Evolutionary conservation across 2,113 vertebrate genomes (phyloP), one percentile per base, ranked within the genome.

Genomic region (Pterocles orientalis): DNA sequence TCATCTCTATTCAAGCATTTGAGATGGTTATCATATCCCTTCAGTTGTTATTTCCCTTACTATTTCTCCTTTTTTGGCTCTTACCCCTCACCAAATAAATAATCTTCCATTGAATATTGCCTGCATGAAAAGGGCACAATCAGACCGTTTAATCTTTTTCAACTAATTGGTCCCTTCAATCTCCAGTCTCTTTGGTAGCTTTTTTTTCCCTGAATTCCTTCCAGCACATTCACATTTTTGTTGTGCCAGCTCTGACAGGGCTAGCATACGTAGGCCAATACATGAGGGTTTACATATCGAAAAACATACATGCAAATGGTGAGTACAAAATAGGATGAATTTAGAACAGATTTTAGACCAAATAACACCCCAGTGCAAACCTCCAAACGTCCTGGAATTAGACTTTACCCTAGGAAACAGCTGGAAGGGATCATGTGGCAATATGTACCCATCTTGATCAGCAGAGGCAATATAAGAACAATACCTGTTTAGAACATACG

Each of bases 91-190:
- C 25, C 73, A 88, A 51, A 86, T 29, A 89, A 28, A 92, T 83
- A 64, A 81, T 89, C 56, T 90, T 86, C 69, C 2, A 2, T 29
- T 86, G 60, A 88, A 86, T 94, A 91, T 78, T 88, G 72, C 33
- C 54, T 91, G 64, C 20, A 79, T 86, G 60, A 64, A 89, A 86
- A 94, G 33, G 57, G 48, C 60, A 78, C 53, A 92, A 88, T 94
- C 60, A 82, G 24, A 80, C 81, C 73, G 56, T 91, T 97, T 92
- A 83, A 86, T 95, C 64, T 78, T 89, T 82, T 79, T 77, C 47
- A 47, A 56, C 23, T 94, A 94, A 97, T 91, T 81, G 56, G 60
- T 91, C 88, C 51, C 48, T 89, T 92, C 91, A 78, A 64, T 76
- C 81, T 76, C 68, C 48, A 48, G 2, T 54, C 83, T 79, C 69